phyloP scores from a whole-genome alignment of 2,797 vertebrate genomes.

The Hybognathus amarus region DNA sequence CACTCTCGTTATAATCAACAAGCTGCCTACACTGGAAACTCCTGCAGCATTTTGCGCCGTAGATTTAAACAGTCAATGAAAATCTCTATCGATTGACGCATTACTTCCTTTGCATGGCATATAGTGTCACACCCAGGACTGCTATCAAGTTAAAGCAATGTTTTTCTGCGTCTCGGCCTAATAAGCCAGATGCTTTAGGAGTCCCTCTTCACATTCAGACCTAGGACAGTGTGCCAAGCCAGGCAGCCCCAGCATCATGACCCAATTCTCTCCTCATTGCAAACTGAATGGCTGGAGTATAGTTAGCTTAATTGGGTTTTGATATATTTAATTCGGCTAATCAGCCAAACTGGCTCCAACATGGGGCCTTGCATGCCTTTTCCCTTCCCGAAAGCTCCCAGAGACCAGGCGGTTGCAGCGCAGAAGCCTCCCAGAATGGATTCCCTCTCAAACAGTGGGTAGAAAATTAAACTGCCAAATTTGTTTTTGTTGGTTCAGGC shows the following conservation, averaged over 20 bases:
- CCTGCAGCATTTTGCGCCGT: not conserved
- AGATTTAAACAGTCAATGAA: not conserved
- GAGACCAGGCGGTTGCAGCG: slow-evolving; percentile 65
- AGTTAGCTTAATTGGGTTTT: slow-evolving; percentile 81
- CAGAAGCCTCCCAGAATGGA: slow-evolving; percentile 69
- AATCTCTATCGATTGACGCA: not conserved
- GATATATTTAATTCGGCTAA: slow-evolving; percentile 81
- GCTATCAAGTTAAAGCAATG: slow-evolving; percentile 14
- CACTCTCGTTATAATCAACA: not conserved
- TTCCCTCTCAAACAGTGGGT: slow-evolving; percentile 80
- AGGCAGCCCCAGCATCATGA: slow-evolving; percentile 65
- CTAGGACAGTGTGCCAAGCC: slow-evolving; percentile 54
- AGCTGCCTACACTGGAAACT: not conserved
- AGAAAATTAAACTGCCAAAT: slow-evolving; percentile 87
- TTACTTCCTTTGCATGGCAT: not conserved
- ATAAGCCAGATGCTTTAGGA: slow-evolving; percentile 63
- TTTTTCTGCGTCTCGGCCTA: slow-evolving; percentile 51
- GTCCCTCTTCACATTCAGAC: slow-evolving; percentile 54
- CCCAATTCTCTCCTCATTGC: slow-evolving; percentile 67
- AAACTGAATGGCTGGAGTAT: slow-evolving; percentile 76
- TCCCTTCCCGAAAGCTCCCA: slow-evolving; percentile 68
- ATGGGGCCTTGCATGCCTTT: slow-evolving; percentile 67
- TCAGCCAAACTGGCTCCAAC: slow-evolving; percentile 75
- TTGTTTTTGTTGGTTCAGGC: slow-evolving; percentile 84
- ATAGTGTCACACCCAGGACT: not conserved